Conservation (phyloP, 2,113 vertebrate species). For the Chauna torquata region DNA sequence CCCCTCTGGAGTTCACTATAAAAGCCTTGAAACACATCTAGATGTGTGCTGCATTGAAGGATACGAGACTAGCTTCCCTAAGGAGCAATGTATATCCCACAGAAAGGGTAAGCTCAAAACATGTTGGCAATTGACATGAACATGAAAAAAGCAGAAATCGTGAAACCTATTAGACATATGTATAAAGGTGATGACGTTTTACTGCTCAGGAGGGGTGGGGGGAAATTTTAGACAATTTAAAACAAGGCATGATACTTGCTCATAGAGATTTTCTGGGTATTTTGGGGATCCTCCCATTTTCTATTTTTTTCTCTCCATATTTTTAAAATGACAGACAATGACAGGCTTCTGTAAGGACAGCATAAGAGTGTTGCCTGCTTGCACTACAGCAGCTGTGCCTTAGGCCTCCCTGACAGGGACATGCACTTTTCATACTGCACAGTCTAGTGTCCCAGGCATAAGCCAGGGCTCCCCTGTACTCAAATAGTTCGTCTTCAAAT, state of each 20-base stretch:
- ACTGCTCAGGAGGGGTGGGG: neutral
- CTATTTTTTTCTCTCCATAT: neutral
- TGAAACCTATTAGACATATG: neutral
- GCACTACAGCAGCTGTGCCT: neutral
- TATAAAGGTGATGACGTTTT: neutral
- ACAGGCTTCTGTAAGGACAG: neutral
- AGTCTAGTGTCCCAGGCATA: neutral
- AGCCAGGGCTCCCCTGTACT: neutral
- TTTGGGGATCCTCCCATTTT: neutral
- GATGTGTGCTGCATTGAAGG: neutral
- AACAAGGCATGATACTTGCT: neutral
- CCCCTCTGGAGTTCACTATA: neutral
- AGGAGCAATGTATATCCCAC: neutral
- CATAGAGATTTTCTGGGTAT: neutral
- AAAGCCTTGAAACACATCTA: neutral
- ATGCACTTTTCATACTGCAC: neutral
- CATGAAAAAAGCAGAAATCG: neutral
- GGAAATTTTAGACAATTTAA: neutral
- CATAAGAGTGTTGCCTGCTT: neutral
- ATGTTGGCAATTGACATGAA: neutral
- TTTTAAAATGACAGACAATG: neutral
- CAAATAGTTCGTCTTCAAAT: neutral
- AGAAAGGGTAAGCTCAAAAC: neutral
- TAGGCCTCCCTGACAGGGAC: neutral
- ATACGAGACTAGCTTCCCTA: neutral